Conservation (phyloP, 2,888 invertebrate species). For the Uropetala carovei region DNA sequence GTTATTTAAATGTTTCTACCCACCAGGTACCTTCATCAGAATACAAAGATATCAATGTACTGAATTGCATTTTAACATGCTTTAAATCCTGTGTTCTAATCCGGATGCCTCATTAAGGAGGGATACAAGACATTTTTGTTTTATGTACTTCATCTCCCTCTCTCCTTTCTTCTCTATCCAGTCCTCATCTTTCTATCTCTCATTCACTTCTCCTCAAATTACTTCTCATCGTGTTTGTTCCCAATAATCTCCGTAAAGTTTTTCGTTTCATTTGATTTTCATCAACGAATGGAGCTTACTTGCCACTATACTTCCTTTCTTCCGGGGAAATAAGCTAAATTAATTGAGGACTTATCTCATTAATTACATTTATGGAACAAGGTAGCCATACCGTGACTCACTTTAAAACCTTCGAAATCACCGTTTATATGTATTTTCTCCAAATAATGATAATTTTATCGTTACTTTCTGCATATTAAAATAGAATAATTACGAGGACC, state of each 20-base stretch:
- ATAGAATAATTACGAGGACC: no score
- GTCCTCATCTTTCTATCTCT: neutral
- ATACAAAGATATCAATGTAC: neutral
- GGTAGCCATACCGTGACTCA: neutral
- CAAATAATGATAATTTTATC: no score
- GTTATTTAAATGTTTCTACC: no score
- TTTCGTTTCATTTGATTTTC: constrained; percentile 40
- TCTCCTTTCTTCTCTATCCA: neutral
- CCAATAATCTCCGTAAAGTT: constrained; percentile 37
- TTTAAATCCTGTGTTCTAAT: neutral
- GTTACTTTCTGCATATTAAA: no score
- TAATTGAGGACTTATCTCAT: neutral
- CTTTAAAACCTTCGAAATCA: no score
- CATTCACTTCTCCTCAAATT: neutral
- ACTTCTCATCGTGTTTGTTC: neutral
- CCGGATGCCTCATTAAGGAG: neutral
- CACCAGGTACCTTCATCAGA: no score
- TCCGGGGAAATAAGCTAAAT: neutral
- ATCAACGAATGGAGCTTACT: constrained; percentile 37
- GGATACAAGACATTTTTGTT: neutral
- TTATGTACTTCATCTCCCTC: neutral
- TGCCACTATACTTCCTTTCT: neutral
- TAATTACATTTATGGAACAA: constrained; percentile 16
- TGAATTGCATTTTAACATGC: neutral
- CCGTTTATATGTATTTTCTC: no score